These are phyloP conservation scores for Hoplias malabaricus DNA, from an alignment of 2,113 vertebrate species.

Conservation along the genomic window DNA sequence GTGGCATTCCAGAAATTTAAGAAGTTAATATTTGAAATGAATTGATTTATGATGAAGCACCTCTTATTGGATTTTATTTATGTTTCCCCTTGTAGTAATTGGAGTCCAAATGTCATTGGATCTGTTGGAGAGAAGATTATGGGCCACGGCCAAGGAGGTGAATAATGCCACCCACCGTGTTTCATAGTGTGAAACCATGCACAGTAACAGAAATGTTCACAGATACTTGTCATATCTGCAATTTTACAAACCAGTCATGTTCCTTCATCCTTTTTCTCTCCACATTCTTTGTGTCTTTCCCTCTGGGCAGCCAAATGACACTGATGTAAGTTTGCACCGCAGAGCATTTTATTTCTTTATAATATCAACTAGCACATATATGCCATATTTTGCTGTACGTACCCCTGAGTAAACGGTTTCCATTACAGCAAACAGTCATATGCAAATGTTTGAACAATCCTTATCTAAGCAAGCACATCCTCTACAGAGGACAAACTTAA, in stretches of 20 bases:
- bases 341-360: background rate
- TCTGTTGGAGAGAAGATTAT: conserved; percentile 36
- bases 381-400: background rate
- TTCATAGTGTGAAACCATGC: background rate
- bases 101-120: conserved; percentile 50
- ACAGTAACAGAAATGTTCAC: background rate
- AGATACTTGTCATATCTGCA: background rate
- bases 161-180: background rate
- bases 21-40: too few species aligned
- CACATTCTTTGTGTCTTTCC: background rate
- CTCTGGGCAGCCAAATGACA: conserved; percentile 40
- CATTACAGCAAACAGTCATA: background rate
- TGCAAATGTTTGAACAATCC: too few species aligned
- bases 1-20: background rate
- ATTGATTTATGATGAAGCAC: background rate
- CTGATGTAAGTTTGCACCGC: conserved; percentile 50
- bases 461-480: too few species aligned
- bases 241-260: background rate
- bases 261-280: background rate
- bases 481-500: too few species aligned
- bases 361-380: background rate
- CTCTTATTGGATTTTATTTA: background rate
- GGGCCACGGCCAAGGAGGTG: conserved; percentile 44
- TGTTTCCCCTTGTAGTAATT: conserved; percentile 37
- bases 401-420: background rate